Percentiles rank a stretch among this genome's conserved stretches.
These are phyloP conservation scores for Andrena marginata DNA, from an alignment of 2,888 invertebrate genomes.

Conservation along the genomic window DNA sequence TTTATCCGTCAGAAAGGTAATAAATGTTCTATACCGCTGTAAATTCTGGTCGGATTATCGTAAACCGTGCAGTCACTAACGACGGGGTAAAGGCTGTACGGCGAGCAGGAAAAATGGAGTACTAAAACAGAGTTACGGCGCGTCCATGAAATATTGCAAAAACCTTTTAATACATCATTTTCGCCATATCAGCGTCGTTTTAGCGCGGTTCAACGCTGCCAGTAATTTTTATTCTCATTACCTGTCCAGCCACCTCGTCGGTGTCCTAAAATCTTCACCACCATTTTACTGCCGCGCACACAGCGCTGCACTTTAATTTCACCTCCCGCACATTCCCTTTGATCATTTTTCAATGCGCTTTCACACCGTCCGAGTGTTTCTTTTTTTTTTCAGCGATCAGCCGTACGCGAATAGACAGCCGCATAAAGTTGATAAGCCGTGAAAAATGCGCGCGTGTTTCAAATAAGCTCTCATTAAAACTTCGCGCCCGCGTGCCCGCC, in stretches of 20 bases:
- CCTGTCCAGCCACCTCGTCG: neutral
- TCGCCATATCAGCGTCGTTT: slow-evolving; percentile 23
- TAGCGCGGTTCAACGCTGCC: slow-evolving; percentile 5
- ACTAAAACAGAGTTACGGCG: slow-evolving; percentile 46
- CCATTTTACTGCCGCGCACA: neutral
- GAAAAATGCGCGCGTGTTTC: neutral
- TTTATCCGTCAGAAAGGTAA: slow-evolving; percentile 5
- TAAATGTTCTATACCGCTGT: slow-evolving; percentile 12
- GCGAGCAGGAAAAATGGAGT: slow-evolving; percentile 42
- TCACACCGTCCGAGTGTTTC: no score
- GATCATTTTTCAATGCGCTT: neutral
- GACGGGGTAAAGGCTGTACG: slow-evolving; percentile 17
- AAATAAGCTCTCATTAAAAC: neutral
- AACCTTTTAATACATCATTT: slow-evolving; percentile 31
- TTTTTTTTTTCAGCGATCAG: neutral
- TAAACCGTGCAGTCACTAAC: slow-evolving; percentile 14
- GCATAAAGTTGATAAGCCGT: neutral
- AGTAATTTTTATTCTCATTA: slow-evolving; percentile 37
- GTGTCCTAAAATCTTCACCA: neutral
- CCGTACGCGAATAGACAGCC: neutral
- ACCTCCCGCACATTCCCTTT: neutral
- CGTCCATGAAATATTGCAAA: slow-evolving; percentile 46
- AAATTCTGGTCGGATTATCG: slow-evolving; percentile 21
- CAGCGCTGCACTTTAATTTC: no score
- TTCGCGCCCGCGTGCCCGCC: neutral